Evolutionary conservation across 2,113 vertebrate genomes (phyloP), one percentile per base, ranked within the genome.

Genomic region (Castor canadensis): DNA sequence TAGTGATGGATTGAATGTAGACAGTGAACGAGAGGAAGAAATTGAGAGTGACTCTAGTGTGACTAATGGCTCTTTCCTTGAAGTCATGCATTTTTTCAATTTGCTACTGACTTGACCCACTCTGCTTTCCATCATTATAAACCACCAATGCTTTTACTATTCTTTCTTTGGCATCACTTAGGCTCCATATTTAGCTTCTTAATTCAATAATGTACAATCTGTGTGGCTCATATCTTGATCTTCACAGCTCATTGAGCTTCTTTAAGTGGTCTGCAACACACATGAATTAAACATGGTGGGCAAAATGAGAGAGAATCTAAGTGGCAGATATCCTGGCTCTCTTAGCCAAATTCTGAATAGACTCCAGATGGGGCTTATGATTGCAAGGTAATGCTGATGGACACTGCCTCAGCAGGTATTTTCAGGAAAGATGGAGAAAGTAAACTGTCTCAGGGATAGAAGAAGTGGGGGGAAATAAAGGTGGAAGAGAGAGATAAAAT

Each of bases 231-330:
- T 95, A 95, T 81, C 93, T 90, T 86, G 75, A 96, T 98, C 95
- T 97, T 97, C 96, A 96, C 93, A 95, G 83, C 93, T 95, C 97
- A 93, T 72, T 89, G 95, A 94, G 60, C 79, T 76, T 83, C 64
- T 96, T 95, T 96, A 95, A 96, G 77, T 94, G 96, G 81, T 71
- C 95, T 77, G 35, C 83, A 95, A 93, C 79, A 87, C 83, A 79
- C 66, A 96, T 96, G 97, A 97, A 98, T 97, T 97, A 97, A 97
- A 97, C 72, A 96, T 95, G 94, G 69, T 71, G 85, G 83, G 54
- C 38, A 60, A 81, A 89, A 77, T 28, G 81, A 80, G 81, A 81
- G 81, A 56, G 24, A 28, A 73, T 89, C 40, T 76, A 80, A 88
- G 81, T 54, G 86, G 71, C 76, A 76, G 64, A 67, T n/a, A 72